Percentiles rank a stretch among this genome's conserved stretches.
Evolutionary conservation across 2,113 vertebrate species (phyloP).

Genomic region (Crocuta crocuta): DNA sequence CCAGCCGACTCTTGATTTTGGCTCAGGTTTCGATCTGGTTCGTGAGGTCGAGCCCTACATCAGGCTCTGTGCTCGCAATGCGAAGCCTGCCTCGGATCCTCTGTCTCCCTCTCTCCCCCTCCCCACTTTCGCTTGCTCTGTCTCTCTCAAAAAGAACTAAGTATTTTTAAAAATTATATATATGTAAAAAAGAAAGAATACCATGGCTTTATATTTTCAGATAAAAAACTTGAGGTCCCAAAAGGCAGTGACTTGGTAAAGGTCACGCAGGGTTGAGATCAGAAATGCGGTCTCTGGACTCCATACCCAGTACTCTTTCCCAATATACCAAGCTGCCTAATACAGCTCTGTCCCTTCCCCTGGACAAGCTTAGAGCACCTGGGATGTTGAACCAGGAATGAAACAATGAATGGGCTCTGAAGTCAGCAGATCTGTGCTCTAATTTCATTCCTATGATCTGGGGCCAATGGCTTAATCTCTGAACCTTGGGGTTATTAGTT

Average conservation of each 20-base stretch:
- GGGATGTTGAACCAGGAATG: background rate
- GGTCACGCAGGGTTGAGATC: background rate
- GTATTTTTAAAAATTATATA: too few relatives aligned
- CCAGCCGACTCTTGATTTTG: too few relatives aligned
- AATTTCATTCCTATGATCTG: background rate
- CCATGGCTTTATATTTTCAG: slow-evolving; percentile 31
- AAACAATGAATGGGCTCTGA: slow-evolving; percentile 29
- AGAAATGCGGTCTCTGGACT: background rate
- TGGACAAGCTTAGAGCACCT: background rate
- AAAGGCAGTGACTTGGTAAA: slow-evolving; percentile 38
- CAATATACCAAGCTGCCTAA: background rate
- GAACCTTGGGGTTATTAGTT: background rate
- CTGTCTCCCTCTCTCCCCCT: too few relatives aligned
- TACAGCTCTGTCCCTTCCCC: background rate
- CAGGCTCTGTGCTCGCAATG: too few relatives aligned
- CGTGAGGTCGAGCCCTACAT: too few relatives aligned
- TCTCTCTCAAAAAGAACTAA: too few relatives aligned
- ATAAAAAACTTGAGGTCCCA: background rate
- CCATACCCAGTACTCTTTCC: background rate
- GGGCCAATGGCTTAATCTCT: background rate
- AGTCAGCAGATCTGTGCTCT: background rate
- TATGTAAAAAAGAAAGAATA: background rate
- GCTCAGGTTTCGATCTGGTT: too few relatives aligned
- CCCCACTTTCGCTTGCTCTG: too few relatives aligned
- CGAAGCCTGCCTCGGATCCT: too few relatives aligned